Percentiles rank a stretch among this genome's conserved stretches.
Evolutionary conservation across 2,113 vertebrate species (phyloP).

Genomic region (Forbesichthys papilliferus): DNA sequence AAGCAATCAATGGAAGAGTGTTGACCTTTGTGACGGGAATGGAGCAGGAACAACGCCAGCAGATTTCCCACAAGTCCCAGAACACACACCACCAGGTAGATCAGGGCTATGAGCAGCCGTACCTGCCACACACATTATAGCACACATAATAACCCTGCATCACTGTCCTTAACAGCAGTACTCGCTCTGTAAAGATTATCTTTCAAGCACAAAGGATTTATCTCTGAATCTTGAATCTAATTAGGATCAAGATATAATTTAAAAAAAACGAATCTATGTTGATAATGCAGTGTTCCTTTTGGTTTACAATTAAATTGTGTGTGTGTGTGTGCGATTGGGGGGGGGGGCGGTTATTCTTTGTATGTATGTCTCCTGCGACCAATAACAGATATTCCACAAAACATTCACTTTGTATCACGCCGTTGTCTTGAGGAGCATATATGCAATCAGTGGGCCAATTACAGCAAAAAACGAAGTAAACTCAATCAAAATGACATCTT

Average conservation of each 20-base stretch:
- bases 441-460: not conserved
- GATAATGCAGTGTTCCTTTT: no score
- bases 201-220: no score
- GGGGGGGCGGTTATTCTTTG: no score
- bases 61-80: constrained; percentile 80
- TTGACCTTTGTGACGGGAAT: constrained; percentile 63
- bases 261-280: no score
- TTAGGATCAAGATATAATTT: no score
- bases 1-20: constrained; percentile 78
- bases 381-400: not conserved
- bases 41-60: constrained; percentile 77
- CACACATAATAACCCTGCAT: not conserved
- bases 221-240: no score
- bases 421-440: not conserved
- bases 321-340: no score
- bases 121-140: constrained; percentile 47
- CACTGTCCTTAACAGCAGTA: no score
- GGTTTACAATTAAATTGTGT: no score
- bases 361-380: not conserved
- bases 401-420: not conserved
- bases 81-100: constrained; percentile 79
- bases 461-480: not conserved
- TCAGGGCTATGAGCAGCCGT: constrained; percentile 71
- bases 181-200: no score
- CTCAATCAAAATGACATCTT: not conserved